phyloP scores from a whole-genome alignment of 2,797 vertebrate genomes.

The Coluber constrictor region DNA sequence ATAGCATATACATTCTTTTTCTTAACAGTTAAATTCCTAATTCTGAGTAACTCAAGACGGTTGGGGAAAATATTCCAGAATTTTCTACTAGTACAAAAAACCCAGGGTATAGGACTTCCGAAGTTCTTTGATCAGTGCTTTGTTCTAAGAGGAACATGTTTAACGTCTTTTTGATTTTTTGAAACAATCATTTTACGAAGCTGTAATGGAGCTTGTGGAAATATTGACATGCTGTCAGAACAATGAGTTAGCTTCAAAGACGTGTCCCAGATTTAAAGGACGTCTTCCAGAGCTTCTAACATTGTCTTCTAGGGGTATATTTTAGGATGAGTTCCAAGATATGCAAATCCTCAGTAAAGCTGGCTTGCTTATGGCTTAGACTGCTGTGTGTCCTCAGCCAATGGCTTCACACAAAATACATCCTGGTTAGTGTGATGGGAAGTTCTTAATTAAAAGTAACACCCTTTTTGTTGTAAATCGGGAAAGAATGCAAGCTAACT shows the following conservation, averaged over 20 bases:
- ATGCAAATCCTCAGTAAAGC: neutral
- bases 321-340: neutral
- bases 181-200: neutral
- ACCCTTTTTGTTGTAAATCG: neutral
- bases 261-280: neutral
- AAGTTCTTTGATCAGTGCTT: neutral
- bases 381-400: neutral
- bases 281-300: neutral
- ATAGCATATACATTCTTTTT: neutral
- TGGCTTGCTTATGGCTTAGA: neutral
- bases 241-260: neutral
- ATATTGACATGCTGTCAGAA: neutral
- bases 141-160: neutral
- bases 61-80: neutral
- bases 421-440: neutral
- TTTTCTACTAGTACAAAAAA: neutral
- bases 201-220: neutral
- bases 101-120: neutral
- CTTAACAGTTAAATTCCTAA: neutral
- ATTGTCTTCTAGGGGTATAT: neutral
- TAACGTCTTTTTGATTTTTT: neutral
- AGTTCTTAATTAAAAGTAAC: neutral
- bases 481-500: neutral
- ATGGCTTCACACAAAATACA: neutral
- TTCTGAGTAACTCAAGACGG: neutral